Conservation (phyloP, 1,140 invertebrate species). For the Penaeus japonicus region DNA sequence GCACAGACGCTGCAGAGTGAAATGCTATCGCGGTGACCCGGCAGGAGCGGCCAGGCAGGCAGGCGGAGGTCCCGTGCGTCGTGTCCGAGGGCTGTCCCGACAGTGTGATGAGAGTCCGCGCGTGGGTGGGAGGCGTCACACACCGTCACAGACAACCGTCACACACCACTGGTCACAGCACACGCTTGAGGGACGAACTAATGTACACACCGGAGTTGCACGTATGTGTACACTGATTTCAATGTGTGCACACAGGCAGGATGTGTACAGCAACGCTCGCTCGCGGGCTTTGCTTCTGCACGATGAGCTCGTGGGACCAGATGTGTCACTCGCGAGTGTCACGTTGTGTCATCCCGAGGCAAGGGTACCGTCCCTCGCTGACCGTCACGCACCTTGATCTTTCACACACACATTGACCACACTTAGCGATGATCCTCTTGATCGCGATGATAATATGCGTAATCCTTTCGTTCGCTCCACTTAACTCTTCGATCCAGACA, state of each 20-base stretch:
- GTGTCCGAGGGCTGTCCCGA: not conserved
- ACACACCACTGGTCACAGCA: slow-evolving; percentile 32
- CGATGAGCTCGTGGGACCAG: not conserved
- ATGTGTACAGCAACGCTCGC: too few species aligned
- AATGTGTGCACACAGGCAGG: not conserved
- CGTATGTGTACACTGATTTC: not conserved
- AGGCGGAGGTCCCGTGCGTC: not conserved
- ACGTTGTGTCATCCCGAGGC: not conserved
- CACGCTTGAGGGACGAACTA: not conserved
- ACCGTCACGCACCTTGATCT: too few species aligned
- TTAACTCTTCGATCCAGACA: too few species aligned
- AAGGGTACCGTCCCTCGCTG: too few species aligned
- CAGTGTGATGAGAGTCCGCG: slow-evolving; percentile 35
- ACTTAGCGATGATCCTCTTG: too few species aligned
- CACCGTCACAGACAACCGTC: slow-evolving; percentile 11
- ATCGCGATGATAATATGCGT: too few species aligned
- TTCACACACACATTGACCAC: too few species aligned
- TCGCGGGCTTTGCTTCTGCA: too few species aligned
- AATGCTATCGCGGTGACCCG: not conserved
- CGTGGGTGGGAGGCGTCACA: slow-evolving; percentile 40
- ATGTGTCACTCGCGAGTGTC: not conserved
- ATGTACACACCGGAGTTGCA: not conserved
- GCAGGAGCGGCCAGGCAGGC: not conserved
- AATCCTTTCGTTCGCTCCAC: too few species aligned
- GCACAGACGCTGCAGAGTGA: not conserved